Evolutionary conservation across 2,113 vertebrate species (phyloP).

Genomic region (Misgurnus mizolepis): DNA sequence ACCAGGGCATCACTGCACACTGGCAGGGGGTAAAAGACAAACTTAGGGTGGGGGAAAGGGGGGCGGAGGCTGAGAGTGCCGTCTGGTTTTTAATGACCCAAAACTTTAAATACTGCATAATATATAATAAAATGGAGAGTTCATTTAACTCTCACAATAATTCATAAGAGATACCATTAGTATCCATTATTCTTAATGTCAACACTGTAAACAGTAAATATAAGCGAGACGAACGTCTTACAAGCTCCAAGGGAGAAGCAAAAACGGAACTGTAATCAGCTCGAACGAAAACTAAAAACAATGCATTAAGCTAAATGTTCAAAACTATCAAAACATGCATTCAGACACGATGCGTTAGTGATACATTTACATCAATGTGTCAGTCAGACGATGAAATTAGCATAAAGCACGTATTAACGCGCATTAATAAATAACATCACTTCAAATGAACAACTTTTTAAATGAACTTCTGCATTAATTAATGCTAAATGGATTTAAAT

Average conservation of each 20-base stretch:
- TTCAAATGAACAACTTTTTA: constrained; percentile 30
- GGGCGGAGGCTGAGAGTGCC: constrained; percentile 88
- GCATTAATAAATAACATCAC: constrained; percentile 32
- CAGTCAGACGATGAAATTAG: constrained; percentile 28
- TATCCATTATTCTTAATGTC: constrained; percentile 95
- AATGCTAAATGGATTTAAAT: constrained; percentile 22
- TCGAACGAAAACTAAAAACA: constrained; percentile 52
- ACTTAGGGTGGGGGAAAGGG: constrained; percentile 85
- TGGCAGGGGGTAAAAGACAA: constrained; percentile 86
- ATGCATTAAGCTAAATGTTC: constrained; percentile 45
- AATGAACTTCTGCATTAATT: constrained; percentile 36
- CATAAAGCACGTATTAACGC: constrained; percentile 16
- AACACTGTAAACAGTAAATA: constrained; percentile 92
- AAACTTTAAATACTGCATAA: constrained; percentile 99
- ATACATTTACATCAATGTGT: constrained; percentile 13
- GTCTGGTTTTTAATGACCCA: constrained; percentile 99
- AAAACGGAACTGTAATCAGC: constrained; percentile 70
- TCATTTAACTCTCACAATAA: constrained; percentile 94
- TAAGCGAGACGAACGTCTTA: constrained; percentile 70
- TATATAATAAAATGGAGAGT: constrained; percentile 99
- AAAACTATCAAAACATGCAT: constrained; percentile 23
- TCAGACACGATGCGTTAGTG: not conserved
- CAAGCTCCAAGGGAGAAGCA: constrained; percentile 57
- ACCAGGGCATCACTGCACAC: constrained; percentile 82
- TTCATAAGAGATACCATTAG: constrained; percentile 95